Conservation (phyloP, 2,113 vertebrate species). For the Cottus gobio region DNA sequence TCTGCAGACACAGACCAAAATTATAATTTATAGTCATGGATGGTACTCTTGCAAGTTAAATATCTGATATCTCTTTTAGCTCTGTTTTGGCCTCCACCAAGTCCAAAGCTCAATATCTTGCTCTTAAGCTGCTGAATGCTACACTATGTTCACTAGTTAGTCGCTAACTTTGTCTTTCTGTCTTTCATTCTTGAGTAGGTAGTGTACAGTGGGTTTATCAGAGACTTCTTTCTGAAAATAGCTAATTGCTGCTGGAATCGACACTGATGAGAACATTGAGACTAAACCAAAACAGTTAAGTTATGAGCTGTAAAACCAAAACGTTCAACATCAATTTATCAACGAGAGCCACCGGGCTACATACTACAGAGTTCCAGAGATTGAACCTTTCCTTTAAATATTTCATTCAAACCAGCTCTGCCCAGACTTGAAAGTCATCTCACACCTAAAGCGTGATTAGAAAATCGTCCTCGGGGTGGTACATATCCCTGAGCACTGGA, state of each 20-base stretch:
- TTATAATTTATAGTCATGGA: not conserved
- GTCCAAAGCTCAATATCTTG: not conserved
- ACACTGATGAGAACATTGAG: not conserved
- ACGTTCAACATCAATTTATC: not conserved
- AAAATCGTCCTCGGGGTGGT: slow-evolving; percentile 47
- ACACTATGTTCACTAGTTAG: not conserved
- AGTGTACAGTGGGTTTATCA: not conserved
- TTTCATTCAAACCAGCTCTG: slow-evolving; percentile 25
- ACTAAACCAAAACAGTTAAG: not conserved
- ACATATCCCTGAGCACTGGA: slow-evolving; percentile 16
- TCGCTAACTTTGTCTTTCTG: not conserved
- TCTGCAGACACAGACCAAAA: not conserved
- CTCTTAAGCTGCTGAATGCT: not conserved
- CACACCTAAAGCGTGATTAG: slow-evolving; percentile 44
- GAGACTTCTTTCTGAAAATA: not conserved
- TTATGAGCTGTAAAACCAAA: not conserved
- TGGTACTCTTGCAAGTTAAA: not conserved
- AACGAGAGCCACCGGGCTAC: not conserved
- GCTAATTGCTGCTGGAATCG: not conserved
- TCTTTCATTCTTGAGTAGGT: not conserved
- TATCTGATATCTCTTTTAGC: not conserved
- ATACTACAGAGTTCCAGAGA: not conserved
- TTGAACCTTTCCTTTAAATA: slow-evolving; percentile 3
- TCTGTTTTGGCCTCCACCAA: not conserved
- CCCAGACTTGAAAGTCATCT: slow-evolving; percentile 55